These are phyloP conservation scores for Drosophila affinis DNA, from an alignment of 2,888 invertebrate species.

Conservation along the genomic window DNA sequence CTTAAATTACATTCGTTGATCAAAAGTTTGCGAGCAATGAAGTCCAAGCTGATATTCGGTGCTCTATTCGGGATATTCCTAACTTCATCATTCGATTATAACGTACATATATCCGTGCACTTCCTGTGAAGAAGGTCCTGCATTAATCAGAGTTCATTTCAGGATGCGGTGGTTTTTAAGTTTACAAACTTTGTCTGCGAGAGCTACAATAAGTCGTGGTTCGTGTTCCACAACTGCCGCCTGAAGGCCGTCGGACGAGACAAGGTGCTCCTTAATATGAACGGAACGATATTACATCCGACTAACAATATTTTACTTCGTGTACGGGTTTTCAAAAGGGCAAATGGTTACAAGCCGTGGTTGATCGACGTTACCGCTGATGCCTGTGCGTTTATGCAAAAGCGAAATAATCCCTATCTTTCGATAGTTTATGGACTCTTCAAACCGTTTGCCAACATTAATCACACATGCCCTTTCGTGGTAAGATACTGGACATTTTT, in stretches of 20 bases:
- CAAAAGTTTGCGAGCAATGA: neutral
- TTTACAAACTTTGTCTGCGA: conserved; percentile 45
- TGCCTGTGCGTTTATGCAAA: neutral
- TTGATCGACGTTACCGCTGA: neutral
- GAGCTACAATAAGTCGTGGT: conserved; percentile 41
- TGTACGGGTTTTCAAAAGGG: conserved; percentile 22
- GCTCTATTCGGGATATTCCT: neutral
- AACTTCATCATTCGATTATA: neutral
- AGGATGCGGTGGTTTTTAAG: conserved; percentile 45
- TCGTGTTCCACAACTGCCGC: conserved; percentile 41
- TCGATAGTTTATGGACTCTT: neutral
- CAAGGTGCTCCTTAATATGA: conserved; percentile 4
- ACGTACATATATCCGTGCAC: neutral
- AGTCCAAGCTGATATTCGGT: neutral
- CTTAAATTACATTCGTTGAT: neutral
- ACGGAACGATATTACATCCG: conserved; percentile 8
- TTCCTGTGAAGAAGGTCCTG: neutral
- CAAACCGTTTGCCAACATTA: conserved; percentile 7
- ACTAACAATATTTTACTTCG: neutral
- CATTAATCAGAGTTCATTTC: neutral
- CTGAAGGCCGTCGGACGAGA: conserved; percentile 30
- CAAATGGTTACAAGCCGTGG: conserved; percentile 37
- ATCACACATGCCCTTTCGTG: conserved; percentile 21
- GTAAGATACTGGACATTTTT: neutral
- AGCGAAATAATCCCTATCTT: neutral